Base-by-base conservation (phyloP, 2,888 invertebrate genomes). In the Noctua comes region DNA sequence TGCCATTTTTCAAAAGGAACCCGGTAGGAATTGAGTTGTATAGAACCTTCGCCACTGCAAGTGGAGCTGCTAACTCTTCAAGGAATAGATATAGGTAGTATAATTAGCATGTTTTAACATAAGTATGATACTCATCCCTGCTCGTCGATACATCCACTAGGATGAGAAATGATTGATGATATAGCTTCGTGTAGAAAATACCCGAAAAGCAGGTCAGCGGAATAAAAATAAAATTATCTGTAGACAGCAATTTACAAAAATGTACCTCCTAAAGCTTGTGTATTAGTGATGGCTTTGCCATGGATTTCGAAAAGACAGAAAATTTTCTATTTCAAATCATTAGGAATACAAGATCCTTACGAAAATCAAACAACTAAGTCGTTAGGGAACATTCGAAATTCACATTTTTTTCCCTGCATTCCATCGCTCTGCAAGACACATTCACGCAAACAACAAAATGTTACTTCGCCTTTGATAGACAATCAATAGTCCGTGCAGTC, bases 151-250 rank as follows among this genome's bases (percentile, higher is more conserved):
- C n/a, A 40, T 51, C n/a, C n/a, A 65, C 76, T 51, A 51, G 43
- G 18, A 64, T 64, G 7, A 51, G 43, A 43, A 43, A 21, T 80
- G 71, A 64, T 78, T 64, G 70, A 79, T 70, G 54, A 4, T 51
- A 46, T 48, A 46, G 27, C 71, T 71, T 64, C 43, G 21, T 64
- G 18, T 31, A 24, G 24, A 27, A 77, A 54, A 43, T 46, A 13
- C 24, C 48, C 36, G 36, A 24, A 80, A 64, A 71, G 8, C 11
- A 70, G 18, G 16, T 71, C 36, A 64, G 54, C 40, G 64, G 24
- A 48, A 64, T 36, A 79, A 40, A 27, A 77, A 8, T 27, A 21
- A 21, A 43, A 27, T 59, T 40, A 51, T 69, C 13, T 18, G 21
- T n/a, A 27, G 13, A 27, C 27, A 6, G 59, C 27, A 59, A 2